Conservation (phyloP, 2,888 invertebrate species). For the Acronicta psi region DNA sequence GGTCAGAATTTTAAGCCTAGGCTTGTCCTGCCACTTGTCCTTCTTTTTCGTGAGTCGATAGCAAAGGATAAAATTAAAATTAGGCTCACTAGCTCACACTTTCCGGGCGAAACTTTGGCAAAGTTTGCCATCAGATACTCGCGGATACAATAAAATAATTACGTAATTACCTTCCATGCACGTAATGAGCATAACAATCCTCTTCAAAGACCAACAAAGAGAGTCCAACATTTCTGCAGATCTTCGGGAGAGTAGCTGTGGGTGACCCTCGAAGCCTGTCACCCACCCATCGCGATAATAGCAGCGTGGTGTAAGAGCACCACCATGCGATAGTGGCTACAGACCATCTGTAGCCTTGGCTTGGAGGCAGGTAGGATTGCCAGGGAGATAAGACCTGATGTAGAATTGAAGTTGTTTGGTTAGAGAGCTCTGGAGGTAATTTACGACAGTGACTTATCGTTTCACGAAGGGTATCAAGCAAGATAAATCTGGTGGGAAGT, state of each 20-base stretch:
- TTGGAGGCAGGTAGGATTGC: slow-evolving; percentile 67
- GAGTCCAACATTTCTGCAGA: slow-evolving; percentile 72
- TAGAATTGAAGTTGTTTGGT: not conserved
- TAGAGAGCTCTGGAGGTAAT: too few relatives aligned
- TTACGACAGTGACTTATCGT: too few relatives aligned
- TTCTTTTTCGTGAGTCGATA: too few relatives aligned
- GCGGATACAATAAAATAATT: too few relatives aligned
- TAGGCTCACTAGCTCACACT: too few relatives aligned
- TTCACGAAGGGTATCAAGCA: too few relatives aligned
- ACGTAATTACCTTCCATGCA: slow-evolving; percentile 83
- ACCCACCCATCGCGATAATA: slow-evolving; percentile 58
- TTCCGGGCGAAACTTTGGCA: too few relatives aligned
- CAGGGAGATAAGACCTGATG: slow-evolving; percentile 70
- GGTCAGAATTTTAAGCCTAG: too few relatives aligned
- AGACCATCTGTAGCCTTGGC: slow-evolving; percentile 76
- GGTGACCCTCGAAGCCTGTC: slow-evolving; percentile 63
- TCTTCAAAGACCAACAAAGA: slow-evolving; percentile 81
- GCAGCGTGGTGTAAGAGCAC: slow-evolving; percentile 66
- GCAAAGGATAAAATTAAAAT: too few relatives aligned
- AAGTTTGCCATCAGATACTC: too few relatives aligned
- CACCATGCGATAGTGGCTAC: slow-evolving; percentile 74
- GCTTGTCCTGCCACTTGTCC: too few relatives aligned
- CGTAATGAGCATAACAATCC: slow-evolving; percentile 81
- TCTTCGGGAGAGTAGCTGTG: slow-evolving; percentile 57
- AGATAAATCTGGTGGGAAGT: too few relatives aligned